phyloP scores from a whole-genome alignment of 2,888 invertebrate species.

The Drosophila fungiperda region DNA sequence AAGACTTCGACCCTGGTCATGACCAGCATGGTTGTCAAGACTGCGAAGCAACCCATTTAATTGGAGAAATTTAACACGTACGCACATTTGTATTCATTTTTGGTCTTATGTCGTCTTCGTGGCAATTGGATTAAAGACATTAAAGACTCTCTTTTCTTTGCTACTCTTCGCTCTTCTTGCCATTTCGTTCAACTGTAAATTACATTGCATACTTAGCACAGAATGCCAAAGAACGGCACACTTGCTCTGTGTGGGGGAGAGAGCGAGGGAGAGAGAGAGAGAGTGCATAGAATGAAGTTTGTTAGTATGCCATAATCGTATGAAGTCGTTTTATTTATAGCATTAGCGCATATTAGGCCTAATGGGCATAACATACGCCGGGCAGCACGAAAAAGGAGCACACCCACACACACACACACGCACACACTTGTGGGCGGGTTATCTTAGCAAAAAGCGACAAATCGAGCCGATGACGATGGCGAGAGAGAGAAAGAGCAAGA shows the following conservation, averaged over 20 bases:
- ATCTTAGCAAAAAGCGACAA: constrained; percentile 10
- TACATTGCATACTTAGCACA: constrained; percentile 61
- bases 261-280: constrained; percentile 18
- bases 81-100: constrained; percentile 83
- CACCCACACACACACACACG: not conserved
- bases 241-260: not conserved
- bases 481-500: not conserved
- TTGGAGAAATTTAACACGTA: constrained; percentile 84
- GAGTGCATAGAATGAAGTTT: constrained; percentile 52
- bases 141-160: constrained; percentile 55
- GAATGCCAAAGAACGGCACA: constrained; percentile 21
- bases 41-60: constrained; percentile 79
- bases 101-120: constrained; percentile 59
- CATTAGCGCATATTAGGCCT: constrained; percentile 78
- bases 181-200: constrained; percentile 70
- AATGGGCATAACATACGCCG: constrained; percentile 71
- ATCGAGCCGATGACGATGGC: constrained; percentile 1
- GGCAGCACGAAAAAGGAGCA: constrained; percentile 20
- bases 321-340: constrained; percentile 74
- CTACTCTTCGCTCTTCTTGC: constrained; percentile 12
- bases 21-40: constrained; percentile 38
- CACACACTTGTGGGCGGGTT: not conserved
- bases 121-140: constrained; percentile 78
- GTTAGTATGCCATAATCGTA: constrained; percentile 79
- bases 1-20: constrained; percentile 12